phyloP scores from a whole-genome alignment of 2,888 invertebrate species.

The Julus scanicus region DNA sequence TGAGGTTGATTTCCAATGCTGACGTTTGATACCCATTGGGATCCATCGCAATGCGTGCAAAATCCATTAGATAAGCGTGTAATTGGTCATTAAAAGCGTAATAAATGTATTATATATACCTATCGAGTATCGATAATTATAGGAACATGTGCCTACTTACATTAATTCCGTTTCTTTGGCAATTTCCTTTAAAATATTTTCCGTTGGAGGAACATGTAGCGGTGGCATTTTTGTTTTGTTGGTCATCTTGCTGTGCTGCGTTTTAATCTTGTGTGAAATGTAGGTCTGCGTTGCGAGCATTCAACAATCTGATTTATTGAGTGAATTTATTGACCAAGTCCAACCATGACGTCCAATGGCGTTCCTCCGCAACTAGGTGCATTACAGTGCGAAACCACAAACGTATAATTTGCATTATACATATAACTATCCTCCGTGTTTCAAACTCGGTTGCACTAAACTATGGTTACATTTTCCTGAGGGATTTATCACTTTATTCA shows the following conservation, averaged over 20 bases:
- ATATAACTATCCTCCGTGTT: no score
- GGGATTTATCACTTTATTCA: background rate
- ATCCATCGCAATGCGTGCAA: background rate
- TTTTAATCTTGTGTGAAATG: constrained; percentile 27
- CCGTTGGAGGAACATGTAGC: background rate
- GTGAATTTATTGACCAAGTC: constrained; percentile 28
- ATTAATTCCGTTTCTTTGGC: constrained; percentile 8
- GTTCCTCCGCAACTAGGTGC: background rate
- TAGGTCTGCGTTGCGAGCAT: constrained; percentile 15
- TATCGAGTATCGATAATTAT: background rate
- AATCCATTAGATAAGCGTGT: background rate
- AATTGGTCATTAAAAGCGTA: background rate
- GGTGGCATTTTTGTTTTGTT: constrained; percentile 21
- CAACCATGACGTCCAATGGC: constrained; percentile 7
- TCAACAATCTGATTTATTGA: constrained; percentile 33
- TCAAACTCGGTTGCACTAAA: background rate
- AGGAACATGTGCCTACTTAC: background rate
- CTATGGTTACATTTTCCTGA: background rate
- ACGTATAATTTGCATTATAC: background rate
- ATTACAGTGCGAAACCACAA: background rate
- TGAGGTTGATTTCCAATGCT: background rate
- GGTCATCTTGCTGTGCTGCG: background rate
- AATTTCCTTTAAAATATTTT: constrained; percentile 1
- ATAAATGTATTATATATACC: background rate
- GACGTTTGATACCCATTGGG: background rate